Conservation (phyloP, 2,113 vertebrate genomes). For the Brachirus orientalis region DNA sequence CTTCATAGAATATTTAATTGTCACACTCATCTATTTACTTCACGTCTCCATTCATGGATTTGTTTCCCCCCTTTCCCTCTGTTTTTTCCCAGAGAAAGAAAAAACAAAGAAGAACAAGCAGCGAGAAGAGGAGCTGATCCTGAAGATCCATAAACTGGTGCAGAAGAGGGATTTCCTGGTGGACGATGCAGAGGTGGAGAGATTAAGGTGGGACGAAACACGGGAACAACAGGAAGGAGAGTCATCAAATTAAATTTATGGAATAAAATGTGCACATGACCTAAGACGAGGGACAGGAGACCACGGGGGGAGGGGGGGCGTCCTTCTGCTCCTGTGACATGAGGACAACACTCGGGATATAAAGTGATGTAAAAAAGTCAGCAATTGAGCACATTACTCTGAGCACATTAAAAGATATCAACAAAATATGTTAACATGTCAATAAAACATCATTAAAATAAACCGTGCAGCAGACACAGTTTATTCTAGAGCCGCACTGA, state of each 20-base stretch:
- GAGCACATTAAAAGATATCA: too few relatives aligned
- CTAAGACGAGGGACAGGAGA: neutral
- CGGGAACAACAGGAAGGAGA: slow-evolving; percentile 2
- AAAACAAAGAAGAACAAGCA: slow-evolving; percentile 91
- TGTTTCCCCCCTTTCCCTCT: neutral
- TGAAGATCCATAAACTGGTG: slow-evolving; percentile 96
- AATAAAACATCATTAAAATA: too few relatives aligned
- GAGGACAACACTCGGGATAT: too few relatives aligned
- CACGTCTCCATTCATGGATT: too few relatives aligned
- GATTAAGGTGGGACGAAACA: slow-evolving; percentile 86
- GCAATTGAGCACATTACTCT: too few relatives aligned
- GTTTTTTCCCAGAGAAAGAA: slow-evolving; percentile 86
- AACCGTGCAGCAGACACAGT: too few relatives aligned
- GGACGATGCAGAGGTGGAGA: slow-evolving; percentile 96
- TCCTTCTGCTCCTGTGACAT: neutral
- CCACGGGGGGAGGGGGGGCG: too few relatives aligned
- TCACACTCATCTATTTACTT: too few relatives aligned
- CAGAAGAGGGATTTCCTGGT: slow-evolving; percentile 99
- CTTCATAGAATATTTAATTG: too few relatives aligned
- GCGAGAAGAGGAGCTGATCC: slow-evolving; percentile 93
- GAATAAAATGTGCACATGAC: slow-evolving; percentile 10
- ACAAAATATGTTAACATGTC: too few relatives aligned
- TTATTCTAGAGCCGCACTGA: too few relatives aligned
- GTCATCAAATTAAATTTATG: slow-evolving; percentile 19
- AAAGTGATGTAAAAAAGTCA: too few relatives aligned